Percentiles rank a stretch among this genome's conserved stretches.
These are phyloP conservation scores for Trinorchestia longiramus DNA, from an alignment of 1,140 invertebrate species.

Conservation along the genomic window DNA sequence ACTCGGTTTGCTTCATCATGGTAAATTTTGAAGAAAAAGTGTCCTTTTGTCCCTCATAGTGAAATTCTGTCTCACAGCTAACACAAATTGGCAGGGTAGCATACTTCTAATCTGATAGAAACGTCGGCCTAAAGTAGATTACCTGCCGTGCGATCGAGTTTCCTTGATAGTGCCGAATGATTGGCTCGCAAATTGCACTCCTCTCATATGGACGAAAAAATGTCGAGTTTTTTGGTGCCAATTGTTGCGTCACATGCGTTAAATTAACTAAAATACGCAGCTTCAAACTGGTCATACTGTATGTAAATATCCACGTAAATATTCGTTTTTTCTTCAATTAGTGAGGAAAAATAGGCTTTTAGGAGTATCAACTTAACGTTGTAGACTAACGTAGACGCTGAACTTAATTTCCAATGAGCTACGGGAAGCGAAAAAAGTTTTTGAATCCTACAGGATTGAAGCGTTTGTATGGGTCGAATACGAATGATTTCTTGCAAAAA, in stretches of 20 bases:
- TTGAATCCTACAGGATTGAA: too few species aligned
- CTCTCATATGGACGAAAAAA: neutral
- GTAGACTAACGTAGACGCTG: neutral
- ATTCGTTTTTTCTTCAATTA: neutral
- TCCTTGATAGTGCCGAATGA: conserved; percentile 52
- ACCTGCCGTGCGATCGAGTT: conserved; percentile 12
- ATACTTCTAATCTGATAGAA: conserved; percentile 53
- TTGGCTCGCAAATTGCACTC: conserved; percentile 42
- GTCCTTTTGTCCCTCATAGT: neutral
- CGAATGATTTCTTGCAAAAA: neutral
- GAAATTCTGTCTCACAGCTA: conserved; percentile 38
- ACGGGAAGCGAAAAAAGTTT: neutral
- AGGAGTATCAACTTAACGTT: neutral
- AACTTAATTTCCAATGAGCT: neutral
- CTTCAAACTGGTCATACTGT: neutral
- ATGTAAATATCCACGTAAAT: neutral
- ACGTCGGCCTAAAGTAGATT: conserved; percentile 20
- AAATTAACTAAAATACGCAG: neutral
- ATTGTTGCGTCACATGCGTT: neutral
- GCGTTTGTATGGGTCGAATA: too few species aligned
- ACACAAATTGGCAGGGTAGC: conserved; percentile 19
- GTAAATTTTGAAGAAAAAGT: neutral
- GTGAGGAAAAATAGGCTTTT: neutral
- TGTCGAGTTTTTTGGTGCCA: neutral
- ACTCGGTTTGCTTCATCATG: neutral